Evolutionary conservation across 1,140 invertebrate genomes (phyloP), one percentile per base, ranked within the genome.

Genomic region (Pantala flavescens): DNA sequence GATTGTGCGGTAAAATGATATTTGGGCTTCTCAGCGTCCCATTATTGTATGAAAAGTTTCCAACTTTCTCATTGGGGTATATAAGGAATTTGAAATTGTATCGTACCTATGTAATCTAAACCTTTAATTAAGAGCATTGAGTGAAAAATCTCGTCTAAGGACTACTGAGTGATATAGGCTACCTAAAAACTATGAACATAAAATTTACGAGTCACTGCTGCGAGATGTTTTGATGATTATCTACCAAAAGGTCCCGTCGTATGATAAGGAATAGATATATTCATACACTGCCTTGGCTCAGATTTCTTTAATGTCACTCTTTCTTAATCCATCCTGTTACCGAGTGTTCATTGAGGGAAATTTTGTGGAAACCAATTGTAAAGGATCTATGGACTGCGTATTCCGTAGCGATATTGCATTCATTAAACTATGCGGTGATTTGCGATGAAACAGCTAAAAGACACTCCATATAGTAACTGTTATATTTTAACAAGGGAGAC

Each of bases 211-310:
- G 28, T 63, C 12, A 63, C 49, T 63, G n/a, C 12, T 63, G 49
- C 49, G 49, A 63, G 49, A 63, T 63, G 49, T 63, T 63, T 63
- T 63, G 49, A 63, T 63, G 49, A 63, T 16, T 7, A 63, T 63
- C 49, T 63, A 63, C 49, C 49, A 63, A 63, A 63, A 63, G 49
- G 49, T 63, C 49, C 49, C 49, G 49, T 63, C 49, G n/a, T 63
- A 63, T 63, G 49, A 63, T 63, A 63, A 63, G 49, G 49, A 63
- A 63, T 63, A 63, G 49, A 63, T 63, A 63, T 63, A 63, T 63
- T 63, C n/a, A 63, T 16, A 63, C n/a, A 63, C 49, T 63, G 49
- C 49, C 49, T 63, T 21, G 49, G 49, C 49, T 63, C 16, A 63
- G 2, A 63, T 63, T 63, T 21, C 49, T 63, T 63, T 16, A 7